Conservation (phyloP, 2,888 invertebrate genomes). For the Chloromyia formosa region DNA sequence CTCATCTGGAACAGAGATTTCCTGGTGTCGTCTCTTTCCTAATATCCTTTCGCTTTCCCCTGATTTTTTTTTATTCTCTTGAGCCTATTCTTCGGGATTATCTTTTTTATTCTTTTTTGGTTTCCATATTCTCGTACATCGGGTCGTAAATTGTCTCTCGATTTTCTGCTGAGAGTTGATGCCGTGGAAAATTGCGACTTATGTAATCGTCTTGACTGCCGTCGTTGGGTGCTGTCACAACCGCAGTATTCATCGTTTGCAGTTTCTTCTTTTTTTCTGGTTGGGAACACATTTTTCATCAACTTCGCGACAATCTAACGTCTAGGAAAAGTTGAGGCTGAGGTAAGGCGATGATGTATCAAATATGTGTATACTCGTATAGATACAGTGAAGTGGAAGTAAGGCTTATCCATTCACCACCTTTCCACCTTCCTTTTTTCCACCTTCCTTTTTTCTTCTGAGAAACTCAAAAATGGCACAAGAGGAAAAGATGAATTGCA, state of each 20-base stretch:
- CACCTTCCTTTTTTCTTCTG: too few relatives aligned
- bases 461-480: background rate
- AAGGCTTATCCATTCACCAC: background rate
- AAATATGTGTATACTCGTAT: background rate
- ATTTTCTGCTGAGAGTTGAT: conserved; percentile 7
- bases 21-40: background rate
- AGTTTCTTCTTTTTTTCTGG: background rate
- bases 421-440: background rate
- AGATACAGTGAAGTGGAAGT: background rate
- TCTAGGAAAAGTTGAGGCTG: too few relatives aligned
- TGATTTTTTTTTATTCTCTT: conserved; percentile 11
- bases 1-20: background rate
- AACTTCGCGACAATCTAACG: conserved; percentile 13
- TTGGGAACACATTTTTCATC: conserved; percentile 24
- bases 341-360: too few relatives aligned
- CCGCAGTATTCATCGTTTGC: conserved; percentile 18
- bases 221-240: conserved; percentile 1
- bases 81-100: conserved; percentile 13
- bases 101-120: conserved; percentile 10
- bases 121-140: background rate
- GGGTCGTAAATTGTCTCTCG: background rate
- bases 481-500: conserved; percentile 10
- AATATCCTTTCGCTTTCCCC: background rate
- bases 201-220: conserved; percentile 28
- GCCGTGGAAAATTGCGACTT: conserved; percentile 36